These are phyloP conservation scores for Hydropsyche betteni DNA, from an alignment of 2,888 invertebrate species.

Conservation along the genomic window DNA sequence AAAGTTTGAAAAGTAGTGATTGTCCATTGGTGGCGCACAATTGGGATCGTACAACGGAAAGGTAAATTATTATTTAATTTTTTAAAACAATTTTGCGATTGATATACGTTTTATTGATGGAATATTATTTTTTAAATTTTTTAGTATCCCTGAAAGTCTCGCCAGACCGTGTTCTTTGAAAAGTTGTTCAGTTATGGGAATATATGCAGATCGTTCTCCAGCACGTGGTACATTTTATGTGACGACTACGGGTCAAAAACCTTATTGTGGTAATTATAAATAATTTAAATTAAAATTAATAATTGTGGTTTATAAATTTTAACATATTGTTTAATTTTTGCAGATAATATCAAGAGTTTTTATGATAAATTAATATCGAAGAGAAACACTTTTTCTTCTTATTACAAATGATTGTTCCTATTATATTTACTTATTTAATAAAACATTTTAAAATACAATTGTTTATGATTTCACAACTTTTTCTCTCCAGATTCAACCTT, in stretches of 20 bases:
- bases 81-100: neutral
- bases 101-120: neutral
- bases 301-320: neutral
- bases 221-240: slow-evolving; percentile 66
- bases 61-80: slow-evolving; percentile 56
- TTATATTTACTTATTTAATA: too few relatives aligned
- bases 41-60: slow-evolving; percentile 66
- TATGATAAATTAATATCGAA: neutral
- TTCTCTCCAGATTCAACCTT: neutral
- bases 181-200: slow-evolving; percentile 68
- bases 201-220: slow-evolving; percentile 59
- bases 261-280: slow-evolving; percentile 63
- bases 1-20: slow-evolving; percentile 64
- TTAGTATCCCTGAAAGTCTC: slow-evolving; percentile 60
- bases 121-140: slow-evolving; percentile 17
- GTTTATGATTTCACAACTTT: neutral
- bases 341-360: neutral
- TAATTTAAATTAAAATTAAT: neutral
- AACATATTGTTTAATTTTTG: neutral
- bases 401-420: too few relatives aligned
- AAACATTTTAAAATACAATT: neutral
- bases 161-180: slow-evolving; percentile 57
- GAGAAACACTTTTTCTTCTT: neutral
- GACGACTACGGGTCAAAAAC: slow-evolving; percentile 62
- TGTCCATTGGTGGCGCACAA: slow-evolving; percentile 66